Conservation (phyloP, 2,797 vertebrate genomes). For the Phaenicophaeus curvirostris region DNA sequence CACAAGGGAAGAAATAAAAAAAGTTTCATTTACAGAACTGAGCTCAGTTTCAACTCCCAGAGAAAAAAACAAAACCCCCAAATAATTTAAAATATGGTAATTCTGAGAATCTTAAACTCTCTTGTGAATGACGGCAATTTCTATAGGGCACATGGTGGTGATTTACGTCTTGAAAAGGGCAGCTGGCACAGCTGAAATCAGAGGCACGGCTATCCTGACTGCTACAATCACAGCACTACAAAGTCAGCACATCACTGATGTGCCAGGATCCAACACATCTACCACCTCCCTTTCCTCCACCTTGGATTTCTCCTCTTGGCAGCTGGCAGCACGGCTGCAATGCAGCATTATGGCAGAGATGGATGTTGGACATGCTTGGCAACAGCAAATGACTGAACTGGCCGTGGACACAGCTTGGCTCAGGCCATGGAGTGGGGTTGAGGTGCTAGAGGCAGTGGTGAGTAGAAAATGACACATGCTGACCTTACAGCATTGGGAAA, state of each 20-base stretch:
- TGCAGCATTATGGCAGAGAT: neutral
- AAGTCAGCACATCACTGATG: neutral
- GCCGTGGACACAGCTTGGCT: neutral
- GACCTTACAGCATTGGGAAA: neutral
- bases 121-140: neutral
- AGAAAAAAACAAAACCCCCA: neutral
- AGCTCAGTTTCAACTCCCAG: neutral
- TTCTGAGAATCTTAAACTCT: neutral
- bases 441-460: neutral
- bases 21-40: neutral
- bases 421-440: neutral
- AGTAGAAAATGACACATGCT: neutral
- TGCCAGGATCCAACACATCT: accelerated
- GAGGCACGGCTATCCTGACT: neutral
- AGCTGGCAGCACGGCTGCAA: neutral
- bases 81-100: neutral
- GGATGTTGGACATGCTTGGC: neutral
- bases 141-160: neutral
- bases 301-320: neutral
- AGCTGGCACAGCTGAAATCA: neutral
- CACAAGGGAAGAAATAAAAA: neutral
- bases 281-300: neutral
- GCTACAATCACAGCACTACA: neutral
- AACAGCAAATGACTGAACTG: neutral
- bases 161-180: neutral